These are phyloP conservation scores for Sebastes trivittatus DNA, from an alignment of 2,797 vertebrate genomes.

Conservation along the genomic window DNA sequence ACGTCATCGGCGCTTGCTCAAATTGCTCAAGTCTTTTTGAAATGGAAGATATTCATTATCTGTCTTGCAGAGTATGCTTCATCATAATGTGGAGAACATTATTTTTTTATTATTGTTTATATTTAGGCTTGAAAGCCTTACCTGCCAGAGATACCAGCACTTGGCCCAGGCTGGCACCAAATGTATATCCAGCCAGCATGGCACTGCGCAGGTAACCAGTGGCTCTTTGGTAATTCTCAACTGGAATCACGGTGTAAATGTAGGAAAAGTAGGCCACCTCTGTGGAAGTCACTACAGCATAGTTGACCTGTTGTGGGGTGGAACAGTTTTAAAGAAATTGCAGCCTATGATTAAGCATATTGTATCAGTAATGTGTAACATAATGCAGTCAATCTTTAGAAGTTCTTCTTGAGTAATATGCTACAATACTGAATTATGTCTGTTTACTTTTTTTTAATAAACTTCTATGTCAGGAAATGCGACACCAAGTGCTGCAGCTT, in stretches of 20 bases:
- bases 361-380: background rate
- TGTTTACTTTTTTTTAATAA: background rate
- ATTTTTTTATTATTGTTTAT: background rate
- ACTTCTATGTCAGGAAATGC: background rate
- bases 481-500: background rate
- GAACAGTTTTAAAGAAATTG: background rate
- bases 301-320: conserved; percentile 71
- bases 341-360: background rate
- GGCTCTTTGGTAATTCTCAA: conserved; percentile 77
- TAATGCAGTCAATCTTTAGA: background rate
- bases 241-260: conserved; percentile 82
- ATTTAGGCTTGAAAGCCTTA: conserved; percentile 1
- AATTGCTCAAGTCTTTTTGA: background rate
- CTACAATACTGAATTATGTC: background rate
- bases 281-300: conserved; percentile 78
- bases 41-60: background rate
- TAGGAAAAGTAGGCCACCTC: conserved; percentile 85
- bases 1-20: background rate
- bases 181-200: conserved; percentile 77
- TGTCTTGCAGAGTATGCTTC: background rate
- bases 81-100: background rate
- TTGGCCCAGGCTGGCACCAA: conserved; percentile 79
- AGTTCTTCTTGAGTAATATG: background rate
- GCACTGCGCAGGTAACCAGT: conserved; percentile 81
- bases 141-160: conserved; percentile 79